Evolutionary conservation across 2,113 vertebrate genomes (phyloP).

Genomic region (Phainopepla nitens): DNA sequence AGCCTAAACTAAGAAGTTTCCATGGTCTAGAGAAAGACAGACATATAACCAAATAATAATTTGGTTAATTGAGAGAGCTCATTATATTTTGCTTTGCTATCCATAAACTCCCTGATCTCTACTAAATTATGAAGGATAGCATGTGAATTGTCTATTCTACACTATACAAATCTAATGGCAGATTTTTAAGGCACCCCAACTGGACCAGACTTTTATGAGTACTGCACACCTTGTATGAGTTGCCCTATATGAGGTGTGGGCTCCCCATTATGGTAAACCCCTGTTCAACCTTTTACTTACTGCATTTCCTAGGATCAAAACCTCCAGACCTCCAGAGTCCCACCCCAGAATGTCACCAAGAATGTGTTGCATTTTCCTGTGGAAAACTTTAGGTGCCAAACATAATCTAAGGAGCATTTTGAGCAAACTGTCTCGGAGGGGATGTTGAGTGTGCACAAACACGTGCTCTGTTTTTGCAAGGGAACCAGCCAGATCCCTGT

Average conservation of each 20-base stretch:
- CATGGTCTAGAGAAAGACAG: neutral
- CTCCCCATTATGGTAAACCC: neutral
- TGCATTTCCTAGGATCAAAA: neutral
- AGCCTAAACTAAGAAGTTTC: neutral
- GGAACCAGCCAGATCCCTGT: slow-evolving; percentile 34
- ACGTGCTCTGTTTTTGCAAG: slow-evolving; percentile 6
- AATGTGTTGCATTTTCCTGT: neutral
- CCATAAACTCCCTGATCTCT: neutral
- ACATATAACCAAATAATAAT: neutral
- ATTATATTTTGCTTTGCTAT: neutral
- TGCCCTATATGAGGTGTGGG: neutral
- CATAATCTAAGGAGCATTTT: neutral
- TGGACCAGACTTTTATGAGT: neutral
- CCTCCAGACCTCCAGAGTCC: neutral
- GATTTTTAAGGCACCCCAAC: neutral
- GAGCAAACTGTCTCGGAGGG: slow-evolving; percentile 1
- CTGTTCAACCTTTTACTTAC: neutral
- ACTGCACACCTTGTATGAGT: accelerated
- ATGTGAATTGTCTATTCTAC: neutral
- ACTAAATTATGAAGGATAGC: neutral
- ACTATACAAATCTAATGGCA: neutral
- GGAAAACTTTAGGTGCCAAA: slow-evolving; percentile 27
- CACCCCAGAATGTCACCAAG: neutral
- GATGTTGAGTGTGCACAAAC: slow-evolving; percentile 25
- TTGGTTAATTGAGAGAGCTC: neutral